phyloP scores from a whole-genome alignment of 2,888 invertebrate species.

The Conchocele bisecta region DNA sequence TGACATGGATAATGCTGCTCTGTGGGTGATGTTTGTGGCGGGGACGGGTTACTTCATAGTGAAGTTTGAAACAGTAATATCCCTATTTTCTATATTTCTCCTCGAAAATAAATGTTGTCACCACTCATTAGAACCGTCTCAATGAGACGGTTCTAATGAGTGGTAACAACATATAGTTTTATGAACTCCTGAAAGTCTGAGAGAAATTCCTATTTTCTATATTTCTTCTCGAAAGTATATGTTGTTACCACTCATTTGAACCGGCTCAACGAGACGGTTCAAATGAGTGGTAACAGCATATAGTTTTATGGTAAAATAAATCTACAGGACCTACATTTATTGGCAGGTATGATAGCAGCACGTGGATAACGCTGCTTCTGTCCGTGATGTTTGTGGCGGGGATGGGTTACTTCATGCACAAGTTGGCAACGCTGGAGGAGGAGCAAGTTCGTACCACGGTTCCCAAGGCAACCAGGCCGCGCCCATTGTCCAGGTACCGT shows the following conservation, averaged over 20 bases:
- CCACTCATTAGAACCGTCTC: too few relatives aligned
- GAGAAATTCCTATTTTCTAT: too few relatives aligned
- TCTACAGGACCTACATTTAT: too few relatives aligned
- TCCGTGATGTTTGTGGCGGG: slow-evolving; percentile 90
- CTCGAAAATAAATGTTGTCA: too few relatives aligned
- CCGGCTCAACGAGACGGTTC: neutral
- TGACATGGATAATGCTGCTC: neutral
- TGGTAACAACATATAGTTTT: too few relatives aligned
- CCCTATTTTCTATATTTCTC: too few relatives aligned
- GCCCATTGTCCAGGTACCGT: slow-evolving; percentile 76
- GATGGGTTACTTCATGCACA: slow-evolving; percentile 92
- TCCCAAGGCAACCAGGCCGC: slow-evolving; percentile 52
- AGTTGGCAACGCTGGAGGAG: slow-evolving; percentile 71
- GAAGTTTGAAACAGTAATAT: too few relatives aligned
- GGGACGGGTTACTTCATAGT: neutral
- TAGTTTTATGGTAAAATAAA: too few relatives aligned
- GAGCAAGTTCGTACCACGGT: slow-evolving; percentile 64
- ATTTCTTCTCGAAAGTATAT: too few relatives aligned
- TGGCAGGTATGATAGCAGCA: slow-evolving; percentile 87
- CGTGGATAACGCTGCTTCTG: slow-evolving; percentile 90
- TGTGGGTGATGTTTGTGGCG: neutral
- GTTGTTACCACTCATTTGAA: neutral
- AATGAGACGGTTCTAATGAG: too few relatives aligned
- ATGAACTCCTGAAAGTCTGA: too few relatives aligned
- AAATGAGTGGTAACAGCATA: too few relatives aligned